A percentile compares a stretch with the other conserved stretches of the same genome.
Conservation (phyloP, 2,113 vertebrate genomes). For the Crotalus viridis region DNA sequence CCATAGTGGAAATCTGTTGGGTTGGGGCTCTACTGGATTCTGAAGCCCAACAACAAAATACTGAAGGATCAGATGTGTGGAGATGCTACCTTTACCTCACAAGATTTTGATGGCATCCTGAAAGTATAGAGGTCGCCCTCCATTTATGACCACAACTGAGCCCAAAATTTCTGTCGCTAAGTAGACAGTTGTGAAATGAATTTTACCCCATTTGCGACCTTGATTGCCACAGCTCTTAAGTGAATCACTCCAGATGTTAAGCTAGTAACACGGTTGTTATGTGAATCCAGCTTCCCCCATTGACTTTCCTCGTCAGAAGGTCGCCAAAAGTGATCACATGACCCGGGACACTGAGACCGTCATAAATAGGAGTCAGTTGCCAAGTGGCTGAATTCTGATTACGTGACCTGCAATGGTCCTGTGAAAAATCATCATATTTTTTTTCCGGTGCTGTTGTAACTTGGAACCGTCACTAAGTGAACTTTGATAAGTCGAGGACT, state of each 20-base stretch:
- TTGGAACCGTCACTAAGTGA: neutral
- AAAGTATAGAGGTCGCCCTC: neutral
- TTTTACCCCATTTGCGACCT: neutral
- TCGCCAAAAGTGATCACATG: neutral
- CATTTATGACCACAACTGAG: neutral
- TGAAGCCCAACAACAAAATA: neutral
- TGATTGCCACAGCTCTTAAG: neutral
- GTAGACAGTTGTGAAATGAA: neutral
- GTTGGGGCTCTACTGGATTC: neutral
- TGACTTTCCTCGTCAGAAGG: neutral
- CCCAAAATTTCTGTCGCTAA: neutral
- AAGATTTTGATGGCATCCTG: neutral
- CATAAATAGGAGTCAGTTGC: neutral
- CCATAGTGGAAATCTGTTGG: neutral
- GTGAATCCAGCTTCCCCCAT: neutral
- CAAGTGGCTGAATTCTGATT: neutral
- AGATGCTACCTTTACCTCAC: neutral
- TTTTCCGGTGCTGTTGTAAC: rapidly evolving
- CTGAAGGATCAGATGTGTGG: neutral
- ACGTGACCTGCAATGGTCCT: neutral
- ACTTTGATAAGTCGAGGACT: neutral
- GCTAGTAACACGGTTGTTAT: neutral
- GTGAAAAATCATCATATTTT: neutral
- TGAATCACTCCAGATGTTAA: neutral
- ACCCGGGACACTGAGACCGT: neutral